A percentile compares a stretch with the other conserved stretches of the same genome.
Evolutionary conservation across 2,797 vertebrate species (phyloP).

Genomic region (Lycodopsis pacificus): DNA sequence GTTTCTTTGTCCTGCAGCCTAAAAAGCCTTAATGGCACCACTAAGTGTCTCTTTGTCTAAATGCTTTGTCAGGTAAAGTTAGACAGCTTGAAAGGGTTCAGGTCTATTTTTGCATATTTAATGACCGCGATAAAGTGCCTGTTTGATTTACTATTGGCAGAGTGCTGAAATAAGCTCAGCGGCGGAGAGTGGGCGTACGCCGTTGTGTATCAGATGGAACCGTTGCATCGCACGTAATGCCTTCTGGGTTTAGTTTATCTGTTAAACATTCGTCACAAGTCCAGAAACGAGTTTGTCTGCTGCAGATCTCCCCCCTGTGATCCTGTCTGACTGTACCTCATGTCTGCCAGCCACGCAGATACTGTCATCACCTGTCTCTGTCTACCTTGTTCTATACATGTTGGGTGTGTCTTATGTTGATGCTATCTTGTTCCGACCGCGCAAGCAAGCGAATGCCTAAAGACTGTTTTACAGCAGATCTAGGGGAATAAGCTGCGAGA

Average conservation of each 20-base stretch:
- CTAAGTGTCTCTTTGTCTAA: conserved; percentile 15
- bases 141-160: conserved; percentile 53
- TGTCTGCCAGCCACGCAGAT: conserved; percentile 31
- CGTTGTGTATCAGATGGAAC: background rate
- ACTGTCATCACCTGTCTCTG: conserved; percentile 50
- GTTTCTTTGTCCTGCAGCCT: conserved; percentile 9
- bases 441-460: conserved; percentile 14
- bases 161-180: conserved; percentile 34
- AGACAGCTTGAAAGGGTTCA: conserved; percentile 33
- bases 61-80: conserved; percentile 27
- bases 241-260: conserved; percentile 15
- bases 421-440: conserved; percentile 27
- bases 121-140: conserved; percentile 53
- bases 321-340: conserved; percentile 19
- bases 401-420: conserved; percentile 40
- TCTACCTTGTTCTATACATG: conserved; percentile 33
- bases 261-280: background rate
- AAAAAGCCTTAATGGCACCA: conserved; percentile 11
- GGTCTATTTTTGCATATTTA: conserved; percentile 55
- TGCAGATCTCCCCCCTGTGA: conserved; percentile 22
- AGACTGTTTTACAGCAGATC: conserved; percentile 49
- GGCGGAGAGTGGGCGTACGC: too few species aligned
- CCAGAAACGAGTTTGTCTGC: conserved; percentile 33
- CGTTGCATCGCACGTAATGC: background rate
- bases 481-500: conserved; percentile 8